Evolutionary conservation across 2,113 vertebrate species (phyloP), one percentile per base, ranked within the genome.

Genomic region (Pygoscelis adeliae): DNA sequence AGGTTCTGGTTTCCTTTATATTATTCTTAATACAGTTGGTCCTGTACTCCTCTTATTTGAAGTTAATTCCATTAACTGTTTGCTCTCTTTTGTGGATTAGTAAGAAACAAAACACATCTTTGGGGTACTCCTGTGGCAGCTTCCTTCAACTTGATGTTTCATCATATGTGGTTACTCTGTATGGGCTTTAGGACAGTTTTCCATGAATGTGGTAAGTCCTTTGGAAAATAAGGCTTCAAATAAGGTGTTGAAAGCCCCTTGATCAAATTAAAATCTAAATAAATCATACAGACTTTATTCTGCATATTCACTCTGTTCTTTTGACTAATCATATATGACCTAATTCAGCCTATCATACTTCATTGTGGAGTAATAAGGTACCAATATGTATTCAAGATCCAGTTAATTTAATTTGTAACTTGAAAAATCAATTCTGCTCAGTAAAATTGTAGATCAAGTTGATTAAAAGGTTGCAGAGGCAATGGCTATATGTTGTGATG

Each of bases 361-460:
- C 18, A 19, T 13, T 67, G 44, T 49, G 50, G n/a, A 74, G 34
- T 74, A 62, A 55, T 44, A 88, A 94, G 26, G 25, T 59, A 55
- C 13, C 32, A 74, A 52, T n/a, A 61, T 22, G 15, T 67, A 40
- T 87, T 87, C 58, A 95, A 92, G 56, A 92, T 49, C 16, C 13
- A 61, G 47, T 53, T 89, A 67, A 91, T 89, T 86, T 67, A 40
- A 20, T 88, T 93, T 79, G 6, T 17, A 53, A 9, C 49, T n/a
- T 92, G 81, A 85, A 93, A 95, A 87, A 96, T 93, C 65, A 87
- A 30, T 82, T 89, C 32, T 71, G 15, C 62, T 88, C 67, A 52
- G 13, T 82, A 90, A 92, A 90, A 78, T 58, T 69, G 44, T 34
- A 73, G 62, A 79, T 87, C 69, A 96, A 47, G 42, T 83, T 73